These are phyloP conservation scores for Phataginus tricuspis DNA, from an alignment of 2,797 vertebrate species.

Conservation along the genomic window DNA sequence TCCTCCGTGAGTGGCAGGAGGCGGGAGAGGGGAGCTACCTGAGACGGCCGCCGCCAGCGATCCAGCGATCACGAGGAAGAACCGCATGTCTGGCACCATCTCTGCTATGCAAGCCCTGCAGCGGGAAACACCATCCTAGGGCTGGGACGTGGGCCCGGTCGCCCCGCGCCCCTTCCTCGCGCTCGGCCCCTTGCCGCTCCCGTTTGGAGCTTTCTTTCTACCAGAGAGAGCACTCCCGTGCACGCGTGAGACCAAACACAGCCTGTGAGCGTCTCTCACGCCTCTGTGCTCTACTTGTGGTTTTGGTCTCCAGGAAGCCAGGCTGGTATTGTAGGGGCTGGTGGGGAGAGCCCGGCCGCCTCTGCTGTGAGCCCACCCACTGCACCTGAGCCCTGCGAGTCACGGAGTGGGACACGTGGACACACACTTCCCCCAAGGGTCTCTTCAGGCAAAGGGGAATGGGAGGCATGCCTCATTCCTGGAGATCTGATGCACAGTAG, in stretches of 20 bases:
- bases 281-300: slow-evolving; percentile 67
- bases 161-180: rapidly evolving
- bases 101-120: rapidly evolving
- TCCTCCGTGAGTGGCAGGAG: not conserved
- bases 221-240: not conserved
- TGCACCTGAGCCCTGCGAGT: not conserved
- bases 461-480: not conserved
- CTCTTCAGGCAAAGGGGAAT: not conserved
- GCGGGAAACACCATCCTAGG: not conserved
- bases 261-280: slow-evolving; percentile 29
- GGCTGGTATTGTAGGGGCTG: not conserved
- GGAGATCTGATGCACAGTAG: not conserved
- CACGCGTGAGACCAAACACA: not conserved
- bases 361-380: not conserved
- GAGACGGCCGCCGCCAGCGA: slow-evolving; percentile 26
- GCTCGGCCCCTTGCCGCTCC: not conserved
- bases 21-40: slow-evolving; percentile 58
- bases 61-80: not conserved
- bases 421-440: not conserved
- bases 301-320: slow-evolving; percentile 76
- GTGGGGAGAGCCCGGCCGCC: not conserved
- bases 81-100: slow-evolving; percentile 3
- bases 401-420: not conserved
- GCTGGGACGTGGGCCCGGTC: not conserved
- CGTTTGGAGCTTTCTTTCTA: not conserved